phyloP scores from a whole-genome alignment of 2,113 vertebrate genomes.

The Sula dactylatra region DNA sequence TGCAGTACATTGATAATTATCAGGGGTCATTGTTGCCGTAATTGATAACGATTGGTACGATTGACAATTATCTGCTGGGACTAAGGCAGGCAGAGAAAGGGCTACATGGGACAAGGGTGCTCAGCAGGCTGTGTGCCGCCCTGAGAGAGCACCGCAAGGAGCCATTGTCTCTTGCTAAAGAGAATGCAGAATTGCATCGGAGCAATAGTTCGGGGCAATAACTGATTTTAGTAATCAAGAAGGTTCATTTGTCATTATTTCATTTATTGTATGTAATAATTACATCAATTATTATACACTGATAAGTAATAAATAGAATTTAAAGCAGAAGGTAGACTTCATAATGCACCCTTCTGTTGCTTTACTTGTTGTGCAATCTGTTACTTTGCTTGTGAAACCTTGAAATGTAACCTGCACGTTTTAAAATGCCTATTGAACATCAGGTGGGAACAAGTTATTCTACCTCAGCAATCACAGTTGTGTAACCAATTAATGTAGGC shows the following conservation, averaged over 20 bases:
- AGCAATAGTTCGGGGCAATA: neutral
- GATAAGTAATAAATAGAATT: neutral
- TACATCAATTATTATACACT: neutral
- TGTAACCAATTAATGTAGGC: neutral
- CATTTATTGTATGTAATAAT: no score
- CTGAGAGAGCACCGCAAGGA: neutral
- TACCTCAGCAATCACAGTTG: neutral
- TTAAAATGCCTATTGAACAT: neutral
- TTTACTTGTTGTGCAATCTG: neutral
- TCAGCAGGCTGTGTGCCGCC: neutral
- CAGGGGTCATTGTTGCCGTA: no score
- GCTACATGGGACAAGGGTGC: neutral
- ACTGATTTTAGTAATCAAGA: neutral
- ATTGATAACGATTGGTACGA: neutral
- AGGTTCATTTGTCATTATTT: no score
- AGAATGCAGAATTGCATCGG: neutral
- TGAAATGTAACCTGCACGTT: accelerated
- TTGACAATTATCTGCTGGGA: neutral
- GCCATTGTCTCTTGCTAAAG: no score
- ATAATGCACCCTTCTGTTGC: neutral
- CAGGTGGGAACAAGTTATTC: neutral
- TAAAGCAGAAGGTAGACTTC: neutral
- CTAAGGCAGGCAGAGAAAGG: neutral
- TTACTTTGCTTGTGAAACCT: neutral
- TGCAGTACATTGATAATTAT: neutral